Percentiles rank a stretch among this genome's conserved stretches.
These are phyloP conservation scores for Cirrhinus mrigala DNA, from an alignment of 2,797 vertebrate species.

Conservation along the genomic window DNA sequence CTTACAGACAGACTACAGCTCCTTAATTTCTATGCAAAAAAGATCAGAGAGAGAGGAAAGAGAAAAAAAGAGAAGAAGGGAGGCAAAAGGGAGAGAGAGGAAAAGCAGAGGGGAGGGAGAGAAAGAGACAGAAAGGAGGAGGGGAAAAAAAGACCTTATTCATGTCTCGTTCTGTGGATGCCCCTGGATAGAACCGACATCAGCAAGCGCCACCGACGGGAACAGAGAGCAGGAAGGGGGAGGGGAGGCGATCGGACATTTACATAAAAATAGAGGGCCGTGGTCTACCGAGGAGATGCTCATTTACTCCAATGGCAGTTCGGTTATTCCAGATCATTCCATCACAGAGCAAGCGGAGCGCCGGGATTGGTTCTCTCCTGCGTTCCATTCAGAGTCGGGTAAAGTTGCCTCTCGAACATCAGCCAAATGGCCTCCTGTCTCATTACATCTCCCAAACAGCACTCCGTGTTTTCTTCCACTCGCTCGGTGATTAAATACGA, in stretches of 20 bases:
- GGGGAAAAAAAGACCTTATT: slow-evolving; percentile 65
- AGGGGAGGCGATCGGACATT: slow-evolving; percentile 67
- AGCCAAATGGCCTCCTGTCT: slow-evolving; percentile 25
- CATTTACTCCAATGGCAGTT: slow-evolving; percentile 69
- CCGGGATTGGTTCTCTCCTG: slow-evolving; percentile 68
- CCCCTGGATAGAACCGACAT: slow-evolving; percentile 67
- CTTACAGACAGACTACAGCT: slow-evolving; percentile 65
- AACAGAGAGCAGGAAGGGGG: slow-evolving; percentile 51
- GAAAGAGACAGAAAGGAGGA: slow-evolving; percentile 55
- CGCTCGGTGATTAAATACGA: slow-evolving; percentile 69
- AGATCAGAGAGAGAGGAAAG: slow-evolving; percentile 64
- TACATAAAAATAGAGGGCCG: slow-evolving; percentile 76
- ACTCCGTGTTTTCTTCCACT: slow-evolving; percentile 18
- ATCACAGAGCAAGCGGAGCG: slow-evolving; percentile 66
- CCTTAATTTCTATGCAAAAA: slow-evolving; percentile 70
- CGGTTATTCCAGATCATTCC: slow-evolving; percentile 71
- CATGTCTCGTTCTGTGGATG: slow-evolving; percentile 67
- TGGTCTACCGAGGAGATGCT: slow-evolving; percentile 61
- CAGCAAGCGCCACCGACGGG: slow-evolving; percentile 44
- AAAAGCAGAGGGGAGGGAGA: slow-evolving; percentile 52
- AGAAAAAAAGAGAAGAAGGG: slow-evolving; percentile 45
- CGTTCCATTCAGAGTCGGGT: slow-evolving; percentile 58
- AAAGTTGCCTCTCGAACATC: slow-evolving; percentile 59
- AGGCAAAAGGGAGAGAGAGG: slow-evolving; percentile 56
- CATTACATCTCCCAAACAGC: slow-evolving; percentile 26